These are phyloP conservation scores for Drosophila ezoana DNA, from an alignment of 2,888 invertebrate genomes.

Conservation along the genomic window DNA sequence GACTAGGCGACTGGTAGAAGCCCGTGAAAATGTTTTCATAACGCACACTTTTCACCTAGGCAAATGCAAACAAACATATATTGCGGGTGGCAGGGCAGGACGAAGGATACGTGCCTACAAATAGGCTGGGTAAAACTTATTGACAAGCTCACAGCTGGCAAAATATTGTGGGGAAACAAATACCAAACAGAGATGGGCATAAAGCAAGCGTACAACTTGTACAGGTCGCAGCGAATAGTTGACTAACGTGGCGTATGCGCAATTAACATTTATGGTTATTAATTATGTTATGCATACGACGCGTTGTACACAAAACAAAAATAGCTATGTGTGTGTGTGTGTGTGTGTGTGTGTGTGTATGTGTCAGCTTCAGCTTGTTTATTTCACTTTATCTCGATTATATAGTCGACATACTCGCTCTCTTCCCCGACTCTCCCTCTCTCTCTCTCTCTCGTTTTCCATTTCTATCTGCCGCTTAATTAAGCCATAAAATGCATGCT, in stretches of 20 bases:
- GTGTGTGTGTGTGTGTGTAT: background rate
- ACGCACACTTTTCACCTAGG: conserved; percentile 68
- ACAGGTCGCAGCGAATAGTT: conserved; percentile 45
- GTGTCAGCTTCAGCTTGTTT: conserved; percentile 8
- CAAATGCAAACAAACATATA: conserved; percentile 31
- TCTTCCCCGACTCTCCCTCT: background rate
- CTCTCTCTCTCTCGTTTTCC: background rate
- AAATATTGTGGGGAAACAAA: conserved; percentile 11
- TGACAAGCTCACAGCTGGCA: conserved; percentile 51
- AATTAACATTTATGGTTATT: conserved; percentile 79
- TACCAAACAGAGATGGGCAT: conserved; percentile 11
- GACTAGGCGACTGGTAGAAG: conserved; percentile 21
- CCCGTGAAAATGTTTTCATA: conserved; percentile 67
- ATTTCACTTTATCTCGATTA: conserved; percentile 22
- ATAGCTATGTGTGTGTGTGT: background rate
- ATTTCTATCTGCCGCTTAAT: conserved; percentile 39
- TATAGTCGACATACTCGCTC: conserved; percentile 10
- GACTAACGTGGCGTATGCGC: conserved; percentile 74
- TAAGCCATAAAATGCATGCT: conserved; percentile 65
- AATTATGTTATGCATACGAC: conserved; percentile 74
- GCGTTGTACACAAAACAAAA: conserved; percentile 30
- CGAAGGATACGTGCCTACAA: conserved; percentile 53
- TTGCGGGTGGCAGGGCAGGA: background rate
- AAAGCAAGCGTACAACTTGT: conserved; percentile 28
- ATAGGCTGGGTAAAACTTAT: conserved; percentile 40